Conservation (phyloP, 2,888 invertebrate species). For the Sinopyrophorus schimmeli region DNA sequence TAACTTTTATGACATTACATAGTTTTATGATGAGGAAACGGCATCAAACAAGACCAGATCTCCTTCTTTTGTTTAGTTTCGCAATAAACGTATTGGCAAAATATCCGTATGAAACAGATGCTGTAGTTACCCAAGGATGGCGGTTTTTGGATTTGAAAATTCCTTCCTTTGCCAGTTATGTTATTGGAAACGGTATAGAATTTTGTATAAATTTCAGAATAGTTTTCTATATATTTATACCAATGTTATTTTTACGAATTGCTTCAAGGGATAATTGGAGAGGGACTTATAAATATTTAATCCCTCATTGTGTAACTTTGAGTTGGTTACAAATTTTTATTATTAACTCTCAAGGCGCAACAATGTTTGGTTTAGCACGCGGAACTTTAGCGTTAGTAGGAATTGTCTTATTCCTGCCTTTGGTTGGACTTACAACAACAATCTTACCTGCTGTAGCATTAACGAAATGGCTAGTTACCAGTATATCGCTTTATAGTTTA, state of each 20-base stretch:
- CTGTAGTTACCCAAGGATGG: constrained; percentile 83
- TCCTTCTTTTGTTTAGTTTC: constrained; percentile 75
- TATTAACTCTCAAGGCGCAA: constrained; percentile 79
- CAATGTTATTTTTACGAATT: constrained; percentile 71
- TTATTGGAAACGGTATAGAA: constrained; percentile 82
- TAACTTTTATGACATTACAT: constrained; percentile 76
- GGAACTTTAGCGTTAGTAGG: constrained; percentile 79
- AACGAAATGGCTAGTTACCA: constrained; percentile 71
- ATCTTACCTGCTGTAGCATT: constrained; percentile 75
- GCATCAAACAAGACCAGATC: constrained; percentile 64
- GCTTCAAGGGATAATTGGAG: constrained; percentile 77
- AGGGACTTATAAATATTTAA: constrained; percentile 76
- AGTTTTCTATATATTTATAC: constrained; percentile 75
- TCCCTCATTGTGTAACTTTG: constrained; percentile 86
- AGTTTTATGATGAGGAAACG: constrained; percentile 66
- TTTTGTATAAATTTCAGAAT: constrained; percentile 79
- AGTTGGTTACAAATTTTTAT: constrained; percentile 89
- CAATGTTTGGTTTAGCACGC: constrained; percentile 77
- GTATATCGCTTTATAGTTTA: constrained; percentile 66
- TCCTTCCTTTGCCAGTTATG: constrained; percentile 80
- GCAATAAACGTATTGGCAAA: constrained; percentile 81
- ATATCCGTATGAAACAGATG: constrained; percentile 84
- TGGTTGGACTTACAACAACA: constrained; percentile 75
- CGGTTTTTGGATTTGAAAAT: constrained; percentile 78
- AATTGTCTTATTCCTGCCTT: constrained; percentile 76